Conservation (phyloP, 2,888 invertebrate species). For the Ormyrus rosae region DNA sequence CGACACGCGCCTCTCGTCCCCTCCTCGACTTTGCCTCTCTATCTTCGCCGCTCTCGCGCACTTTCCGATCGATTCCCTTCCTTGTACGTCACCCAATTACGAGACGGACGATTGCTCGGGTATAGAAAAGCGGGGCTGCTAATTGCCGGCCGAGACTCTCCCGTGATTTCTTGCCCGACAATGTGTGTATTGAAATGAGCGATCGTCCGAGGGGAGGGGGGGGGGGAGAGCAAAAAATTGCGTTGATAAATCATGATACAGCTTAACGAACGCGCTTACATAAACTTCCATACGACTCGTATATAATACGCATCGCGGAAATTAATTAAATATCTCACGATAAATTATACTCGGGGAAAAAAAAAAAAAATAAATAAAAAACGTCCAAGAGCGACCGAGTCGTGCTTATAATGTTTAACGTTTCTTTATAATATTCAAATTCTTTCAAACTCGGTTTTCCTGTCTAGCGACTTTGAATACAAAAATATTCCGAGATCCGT, state of each 20-base stretch:
- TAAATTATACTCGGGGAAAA: not conserved
- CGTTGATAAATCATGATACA: slow-evolving; percentile 1
- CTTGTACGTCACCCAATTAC: slow-evolving; percentile 44
- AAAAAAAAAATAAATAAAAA: slow-evolving; percentile 2
- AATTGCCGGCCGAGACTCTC: slow-evolving; percentile 32
- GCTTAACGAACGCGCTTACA: slow-evolving; percentile 14
- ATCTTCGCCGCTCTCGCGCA: slow-evolving; percentile 3
- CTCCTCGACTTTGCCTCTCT: not conserved
- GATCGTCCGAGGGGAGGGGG: too few relatives aligned
- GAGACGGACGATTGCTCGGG: slow-evolving; percentile 10
- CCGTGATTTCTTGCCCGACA: not conserved
- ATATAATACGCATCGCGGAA: slow-evolving; percentile 28
- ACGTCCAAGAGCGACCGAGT: not conserved
- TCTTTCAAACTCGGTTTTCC: slow-evolving; percentile 42
- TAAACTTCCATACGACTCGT: slow-evolving; percentile 22
- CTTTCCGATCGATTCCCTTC: slow-evolving; percentile 45
- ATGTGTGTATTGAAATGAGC: too few relatives aligned
- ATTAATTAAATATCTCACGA: slow-evolving; percentile 33
- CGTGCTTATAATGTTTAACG: not conserved
- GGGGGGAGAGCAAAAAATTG: not conserved
- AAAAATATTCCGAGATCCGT: slow-evolving; percentile 40
- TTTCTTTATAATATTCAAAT: slow-evolving; percentile 36
- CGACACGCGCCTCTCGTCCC: slow-evolving; percentile 27
- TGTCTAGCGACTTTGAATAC: slow-evolving; percentile 37
- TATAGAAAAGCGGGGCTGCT: slow-evolving; percentile 3